Evolutionary conservation across 1,140 invertebrate genomes (phyloP).

Genomic region (Bombus cullumanus): DNA sequence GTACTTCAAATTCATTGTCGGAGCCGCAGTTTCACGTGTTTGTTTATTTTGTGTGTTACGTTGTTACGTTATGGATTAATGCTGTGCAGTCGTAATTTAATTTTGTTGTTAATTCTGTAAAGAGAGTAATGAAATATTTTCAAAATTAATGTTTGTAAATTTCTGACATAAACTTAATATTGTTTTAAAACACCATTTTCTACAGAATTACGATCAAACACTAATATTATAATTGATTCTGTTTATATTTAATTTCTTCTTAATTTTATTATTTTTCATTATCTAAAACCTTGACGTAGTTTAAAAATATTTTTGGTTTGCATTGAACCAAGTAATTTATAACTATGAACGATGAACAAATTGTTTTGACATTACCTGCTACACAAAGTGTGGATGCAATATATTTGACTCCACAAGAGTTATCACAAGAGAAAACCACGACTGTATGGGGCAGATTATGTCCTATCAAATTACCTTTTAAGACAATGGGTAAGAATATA

Average conservation of each 20-base stretch:
- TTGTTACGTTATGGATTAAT: background rate
- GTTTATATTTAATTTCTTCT: background rate
- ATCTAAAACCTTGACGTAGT: background rate
- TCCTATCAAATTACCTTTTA: constrained; percentile 42
- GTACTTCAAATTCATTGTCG: background rate
- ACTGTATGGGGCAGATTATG: constrained; percentile 72
- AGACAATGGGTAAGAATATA: constrained; percentile 66
- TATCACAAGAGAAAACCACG: constrained; percentile 20
- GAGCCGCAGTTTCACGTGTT: background rate
- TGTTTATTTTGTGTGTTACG: background rate
- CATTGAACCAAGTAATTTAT: constrained; percentile 26
- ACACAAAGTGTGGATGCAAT: constrained; percentile 70
- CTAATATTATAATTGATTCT: background rate
- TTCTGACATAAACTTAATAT: background rate
- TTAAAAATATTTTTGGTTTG: constrained; percentile 25
- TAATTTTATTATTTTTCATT: constrained; percentile 1
- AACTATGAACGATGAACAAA: constrained; percentile 47
- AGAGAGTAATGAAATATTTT: background rate
- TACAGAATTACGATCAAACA: background rate
- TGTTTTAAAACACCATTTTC: background rate
- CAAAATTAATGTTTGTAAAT: background rate
- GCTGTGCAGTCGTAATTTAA: background rate
- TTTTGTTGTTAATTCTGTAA: background rate
- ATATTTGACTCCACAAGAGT: constrained; percentile 61
- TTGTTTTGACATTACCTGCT: constrained; percentile 65